A percentile compares a stretch with the other conserved stretches of the same genome.
phyloP scores from a whole-genome alignment of 2,888 invertebrate genomes.

The Stenchaetothrips biformis region DNA sequence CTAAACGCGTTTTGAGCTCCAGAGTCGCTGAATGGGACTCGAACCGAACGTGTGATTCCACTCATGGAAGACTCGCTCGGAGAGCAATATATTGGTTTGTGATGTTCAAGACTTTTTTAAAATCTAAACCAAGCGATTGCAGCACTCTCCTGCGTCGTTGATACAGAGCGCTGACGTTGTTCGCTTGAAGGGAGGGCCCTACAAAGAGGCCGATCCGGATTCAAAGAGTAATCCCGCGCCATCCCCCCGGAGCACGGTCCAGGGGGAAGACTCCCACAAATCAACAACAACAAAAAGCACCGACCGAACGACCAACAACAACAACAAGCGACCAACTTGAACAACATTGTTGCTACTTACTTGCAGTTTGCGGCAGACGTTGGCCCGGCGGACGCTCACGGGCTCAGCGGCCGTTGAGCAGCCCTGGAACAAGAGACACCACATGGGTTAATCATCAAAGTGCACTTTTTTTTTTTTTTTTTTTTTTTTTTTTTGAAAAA shows the following conservation, averaged over 20 bases:
- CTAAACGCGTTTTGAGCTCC: too few species aligned
- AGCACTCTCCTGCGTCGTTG: too few species aligned
- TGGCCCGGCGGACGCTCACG: not conserved
- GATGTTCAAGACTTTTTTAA: too few species aligned
- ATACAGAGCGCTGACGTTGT: too few species aligned
- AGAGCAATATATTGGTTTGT: too few species aligned
- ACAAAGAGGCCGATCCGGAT: not conserved
- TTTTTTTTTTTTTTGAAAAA: too few species aligned
- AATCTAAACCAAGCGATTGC: too few species aligned
- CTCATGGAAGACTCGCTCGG: too few species aligned
- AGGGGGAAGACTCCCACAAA: not conserved
- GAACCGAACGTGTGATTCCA: too few species aligned
- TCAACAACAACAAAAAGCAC: not conserved
- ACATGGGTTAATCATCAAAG: not conserved
- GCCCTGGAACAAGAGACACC: not conserved
- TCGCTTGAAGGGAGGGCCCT: too few species aligned
- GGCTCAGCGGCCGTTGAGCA: not conserved
- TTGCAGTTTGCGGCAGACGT: slow-evolving; percentile 16
- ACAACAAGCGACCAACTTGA: not conserved
- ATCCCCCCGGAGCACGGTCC: not conserved
- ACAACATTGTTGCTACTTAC: not conserved
- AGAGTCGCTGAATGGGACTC: too few species aligned
- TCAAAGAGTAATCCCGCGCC: not conserved
- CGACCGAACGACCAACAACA: not conserved
- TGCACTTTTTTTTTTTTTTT: not conserved